Percentiles rank a stretch among this genome's conserved stretches.
Conservation (phyloP, 1,140 invertebrate genomes). For the Zeugodacus cucurbitae region DNA sequence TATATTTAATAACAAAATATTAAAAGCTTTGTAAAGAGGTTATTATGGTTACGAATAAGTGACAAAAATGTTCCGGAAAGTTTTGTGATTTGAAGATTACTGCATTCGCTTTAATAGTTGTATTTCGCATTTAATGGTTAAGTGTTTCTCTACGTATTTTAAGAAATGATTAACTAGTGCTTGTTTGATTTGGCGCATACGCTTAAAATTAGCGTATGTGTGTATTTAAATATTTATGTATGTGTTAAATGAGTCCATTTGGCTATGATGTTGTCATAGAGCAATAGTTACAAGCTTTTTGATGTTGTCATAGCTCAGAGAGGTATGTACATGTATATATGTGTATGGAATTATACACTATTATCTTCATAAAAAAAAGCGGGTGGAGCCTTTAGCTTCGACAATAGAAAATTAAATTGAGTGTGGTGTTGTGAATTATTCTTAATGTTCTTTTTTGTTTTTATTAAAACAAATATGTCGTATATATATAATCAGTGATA, state of each 20-base stretch:
- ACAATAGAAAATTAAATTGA: not conserved
- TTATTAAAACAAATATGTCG: too few species aligned
- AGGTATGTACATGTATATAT: not conserved
- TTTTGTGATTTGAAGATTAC: not conserved
- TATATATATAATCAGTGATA: too few species aligned
- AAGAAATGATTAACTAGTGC: not conserved
- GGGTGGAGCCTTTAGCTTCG: not conserved
- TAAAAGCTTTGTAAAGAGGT: not conserved
- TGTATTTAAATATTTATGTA: not conserved
- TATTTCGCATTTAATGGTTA: not conserved
- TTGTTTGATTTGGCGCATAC: not conserved
- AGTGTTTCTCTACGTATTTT: not conserved
- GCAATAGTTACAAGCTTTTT: not conserved
- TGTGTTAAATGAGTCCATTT: not conserved
- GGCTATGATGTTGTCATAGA: not conserved
- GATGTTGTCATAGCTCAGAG: not conserved
- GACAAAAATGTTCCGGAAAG: not conserved
- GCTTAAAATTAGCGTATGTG: not conserved
- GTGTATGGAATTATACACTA: not conserved
- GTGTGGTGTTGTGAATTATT: not conserved
- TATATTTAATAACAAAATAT: not conserved
- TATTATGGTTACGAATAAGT: not conserved
- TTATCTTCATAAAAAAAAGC: not conserved
- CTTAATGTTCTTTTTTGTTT: too few species aligned
- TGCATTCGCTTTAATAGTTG: not conserved